Evolutionary conservation across 2,113 vertebrate genomes (phyloP), one percentile per base, ranked within the genome.

Genomic region (Salvator merianae): DNA sequence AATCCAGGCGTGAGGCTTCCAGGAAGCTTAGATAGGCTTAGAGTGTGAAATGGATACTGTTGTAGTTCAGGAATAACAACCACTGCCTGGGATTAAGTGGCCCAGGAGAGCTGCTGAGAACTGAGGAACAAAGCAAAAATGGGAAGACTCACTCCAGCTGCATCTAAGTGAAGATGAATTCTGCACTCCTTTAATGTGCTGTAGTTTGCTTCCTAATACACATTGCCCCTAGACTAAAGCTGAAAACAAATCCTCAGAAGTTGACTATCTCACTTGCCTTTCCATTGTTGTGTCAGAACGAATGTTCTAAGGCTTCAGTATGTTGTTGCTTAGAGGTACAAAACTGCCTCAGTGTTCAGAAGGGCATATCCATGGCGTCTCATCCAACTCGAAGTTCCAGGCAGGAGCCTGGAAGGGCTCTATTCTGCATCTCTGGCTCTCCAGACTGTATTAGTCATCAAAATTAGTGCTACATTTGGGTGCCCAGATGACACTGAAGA

Each of bases 1-100:
- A 53, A 63, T 91, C 87, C 90, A 87, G 83, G 73, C 55, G 22
- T 24, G 0, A 24, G 94, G 85, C 83, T 86, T 92, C 93, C 55
- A 72, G 65, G 53, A 62, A 84, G 84, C 55, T 84, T 88, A 78
- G 5, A 2, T 0, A 20, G 82, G 85, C 90, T 86, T 5, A 34
- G 12, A 2, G 72, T 79, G 81, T 59, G 91, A 86, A 92, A 85
- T 28, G 0, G 85, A 90, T 88, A 75, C 88, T 84, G 79, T 88
- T 82, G 85, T 34, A 85, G 86, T 84, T 87, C 74, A 53, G 32
- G 91, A 87, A 84, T 89, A 88, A 86, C 87, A 75, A 16, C 90
- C 89, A 40, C 78, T 63, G 26, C 75, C 74, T 63, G 87, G 79
- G 73, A 77, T 87, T 79, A 36, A 80, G 80, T 81, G 69, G 50